Percentiles rank a stretch among this genome's conserved stretches.
Evolutionary conservation across 2,888 invertebrate genomes (phyloP).

Genomic region (Ecliptopera silaceata): DNA sequence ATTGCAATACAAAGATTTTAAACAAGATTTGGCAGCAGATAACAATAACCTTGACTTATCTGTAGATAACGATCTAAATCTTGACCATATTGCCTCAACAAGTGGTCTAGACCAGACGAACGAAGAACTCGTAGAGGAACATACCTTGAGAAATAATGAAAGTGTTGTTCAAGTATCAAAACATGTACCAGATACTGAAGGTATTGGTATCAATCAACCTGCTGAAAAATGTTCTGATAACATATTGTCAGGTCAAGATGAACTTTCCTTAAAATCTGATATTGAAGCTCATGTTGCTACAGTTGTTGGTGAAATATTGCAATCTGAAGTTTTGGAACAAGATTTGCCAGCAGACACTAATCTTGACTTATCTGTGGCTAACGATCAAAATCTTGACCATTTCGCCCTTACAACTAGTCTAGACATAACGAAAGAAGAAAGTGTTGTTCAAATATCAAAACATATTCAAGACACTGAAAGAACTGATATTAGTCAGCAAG

Average conservation of each 20-base stretch:
- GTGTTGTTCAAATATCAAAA: not conserved
- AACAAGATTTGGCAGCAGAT: not conserved
- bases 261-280: not conserved
- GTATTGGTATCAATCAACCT: not conserved
- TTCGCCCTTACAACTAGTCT: not conserved
- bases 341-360: not conserved
- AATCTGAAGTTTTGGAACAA: not conserved
- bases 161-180: not conserved
- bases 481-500: not conserved
- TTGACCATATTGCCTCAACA: not conserved
- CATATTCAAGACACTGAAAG: not conserved
- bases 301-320: not conserved
- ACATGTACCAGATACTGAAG: not conserved
- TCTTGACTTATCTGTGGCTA: not conserved
- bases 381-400: not conserved
- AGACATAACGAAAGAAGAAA: not conserved
- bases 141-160: not conserved
- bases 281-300: not conserved
- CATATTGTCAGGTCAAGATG: not conserved
- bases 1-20: not conserved
- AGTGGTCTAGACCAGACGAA: not conserved
- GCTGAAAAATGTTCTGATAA: not conserved
- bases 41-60: not conserved
- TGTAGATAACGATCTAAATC: not conserved
- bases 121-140: not conserved